Evolutionary conservation across 2,888 invertebrate species (phyloP), one percentile per base, ranked within the genome.

Genomic region (Pilophorus perplexus): DNA sequence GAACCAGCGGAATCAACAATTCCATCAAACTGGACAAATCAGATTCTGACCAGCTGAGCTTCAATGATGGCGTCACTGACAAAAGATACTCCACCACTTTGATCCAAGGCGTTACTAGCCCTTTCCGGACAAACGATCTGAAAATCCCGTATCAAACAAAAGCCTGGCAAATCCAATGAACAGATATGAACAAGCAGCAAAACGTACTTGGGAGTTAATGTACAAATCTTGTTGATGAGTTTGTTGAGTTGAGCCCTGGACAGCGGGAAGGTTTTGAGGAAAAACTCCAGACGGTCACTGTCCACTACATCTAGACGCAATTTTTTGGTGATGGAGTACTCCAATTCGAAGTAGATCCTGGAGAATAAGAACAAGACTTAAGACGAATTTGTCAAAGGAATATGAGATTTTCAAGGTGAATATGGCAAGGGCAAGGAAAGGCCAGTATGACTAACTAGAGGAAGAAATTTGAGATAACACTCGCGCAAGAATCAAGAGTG

Each of bases 61-160:
- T 28, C 48, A 20, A 28, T 8, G 46, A 14, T 2, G n/a, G 22
- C 10, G 62, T 28, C 48, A 12, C 16, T 14, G 14, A 16, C 10
- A 68, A 42, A 18, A 68, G 20, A 37, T 65, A 27, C 18, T 23
- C 60, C 6, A 62, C 6, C 5, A 66, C 50, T 25, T 22, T 42
- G 0, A 54, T 20, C 68, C 68, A 68, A 20, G 54, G 38, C 10
- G 65, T 52, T 8, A 52, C 20, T 40, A 18, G 37, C 12, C 59
- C 46, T 33, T 62, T 59, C 6, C n/a, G 12, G 23, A 57, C 55
- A 38, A 68, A 68, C 27, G 60, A 68, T 33, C 68, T 68, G 33
- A 4, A 68, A 28, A 22, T 10, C n/a, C n/a, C n/a, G n/a, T n/a
- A n/a, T n/a, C n/a, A 42, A 38, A 38, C 16, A 50, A 23, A 18